Conservation (phyloP, 2,113 vertebrate species). For the Sorex fumeus region DNA sequence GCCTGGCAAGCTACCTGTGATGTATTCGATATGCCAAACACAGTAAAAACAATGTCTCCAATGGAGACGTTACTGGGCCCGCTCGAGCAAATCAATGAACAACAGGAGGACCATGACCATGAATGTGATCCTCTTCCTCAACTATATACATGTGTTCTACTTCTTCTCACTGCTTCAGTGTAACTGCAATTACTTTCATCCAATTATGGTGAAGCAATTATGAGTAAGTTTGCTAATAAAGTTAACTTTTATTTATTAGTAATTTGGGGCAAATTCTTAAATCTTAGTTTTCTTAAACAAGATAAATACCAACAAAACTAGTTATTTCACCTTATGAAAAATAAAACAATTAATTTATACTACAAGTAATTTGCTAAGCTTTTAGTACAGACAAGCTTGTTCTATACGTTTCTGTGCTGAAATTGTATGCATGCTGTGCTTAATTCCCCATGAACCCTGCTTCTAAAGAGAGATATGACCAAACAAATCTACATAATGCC, state of each 20-base stretch:
- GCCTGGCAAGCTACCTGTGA: no score
- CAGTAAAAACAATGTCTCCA: no score
- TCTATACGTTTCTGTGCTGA: neutral
- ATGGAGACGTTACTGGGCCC: no score
- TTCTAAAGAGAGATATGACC: neutral
- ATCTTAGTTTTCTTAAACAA: neutral
- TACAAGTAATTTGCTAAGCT: neutral
- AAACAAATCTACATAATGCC: neutral
- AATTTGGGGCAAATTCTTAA: neutral
- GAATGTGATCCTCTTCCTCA: no score
- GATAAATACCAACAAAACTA: neutral
- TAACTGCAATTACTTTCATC: constrained; percentile 4
- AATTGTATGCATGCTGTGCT: no score
- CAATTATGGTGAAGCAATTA: neutral
- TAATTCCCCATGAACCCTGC: neutral
- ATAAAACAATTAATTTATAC: neutral
- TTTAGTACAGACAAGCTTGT: neutral
- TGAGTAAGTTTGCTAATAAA: neutral
- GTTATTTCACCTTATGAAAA: constrained; percentile 14
- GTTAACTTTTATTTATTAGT: neutral
- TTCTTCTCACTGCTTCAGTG: neutral
- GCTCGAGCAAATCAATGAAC: no score
- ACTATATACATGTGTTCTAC: neutral
- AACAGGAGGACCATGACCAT: no score
- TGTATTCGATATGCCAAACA: no score